Percentiles rank a stretch among this genome's conserved stretches.
phyloP scores from a whole-genome alignment of 64 coral and sea anemone species.

The Montipora capricornis region DNA sequence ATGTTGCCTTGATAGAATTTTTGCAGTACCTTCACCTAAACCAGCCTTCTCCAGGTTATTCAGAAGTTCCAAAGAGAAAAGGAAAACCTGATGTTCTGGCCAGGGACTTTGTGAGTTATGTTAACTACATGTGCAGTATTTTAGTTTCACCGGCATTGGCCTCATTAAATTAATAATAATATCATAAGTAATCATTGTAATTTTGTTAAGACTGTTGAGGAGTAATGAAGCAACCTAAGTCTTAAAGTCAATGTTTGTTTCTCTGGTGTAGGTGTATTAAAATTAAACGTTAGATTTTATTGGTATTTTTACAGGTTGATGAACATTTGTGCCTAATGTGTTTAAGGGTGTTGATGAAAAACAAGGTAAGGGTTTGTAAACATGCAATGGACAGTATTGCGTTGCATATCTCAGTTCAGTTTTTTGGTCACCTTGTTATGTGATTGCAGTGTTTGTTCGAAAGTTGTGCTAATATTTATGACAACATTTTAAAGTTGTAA shows the following conservation, averaged over 20 bases:
- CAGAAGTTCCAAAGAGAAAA: slow-evolving; percentile 17
- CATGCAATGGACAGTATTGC: not conserved
- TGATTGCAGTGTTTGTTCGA: too few species aligned
- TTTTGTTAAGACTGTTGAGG: too few species aligned
- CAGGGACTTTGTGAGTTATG: slow-evolving; percentile 86
- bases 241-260: too few species aligned
- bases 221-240: too few species aligned
- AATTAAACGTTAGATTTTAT: not conserved
- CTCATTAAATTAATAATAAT: too few species aligned
- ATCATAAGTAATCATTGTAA: too few species aligned
- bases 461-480: too few species aligned
- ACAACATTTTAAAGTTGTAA: too few species aligned
- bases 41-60: slow-evolving; percentile 44
- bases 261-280: not conserved
- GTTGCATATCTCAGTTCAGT: too few species aligned
- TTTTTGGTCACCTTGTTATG: too few species aligned
- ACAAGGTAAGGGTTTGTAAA: slow-evolving; percentile 77
- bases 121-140: not conserved
- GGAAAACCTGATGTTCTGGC: slow-evolving; percentile 85
- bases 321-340: slow-evolving; percentile 97
- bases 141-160: too few species aligned
- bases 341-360: slow-evolving; percentile 96
- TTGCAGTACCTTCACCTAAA: slow-evolving; percentile 89
- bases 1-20: slow-evolving; percentile 89
- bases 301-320: slow-evolving; percentile 71